phyloP scores from a whole-genome alignment of 2,888 invertebrate species.

The Pseudococcus longispinus region DNA sequence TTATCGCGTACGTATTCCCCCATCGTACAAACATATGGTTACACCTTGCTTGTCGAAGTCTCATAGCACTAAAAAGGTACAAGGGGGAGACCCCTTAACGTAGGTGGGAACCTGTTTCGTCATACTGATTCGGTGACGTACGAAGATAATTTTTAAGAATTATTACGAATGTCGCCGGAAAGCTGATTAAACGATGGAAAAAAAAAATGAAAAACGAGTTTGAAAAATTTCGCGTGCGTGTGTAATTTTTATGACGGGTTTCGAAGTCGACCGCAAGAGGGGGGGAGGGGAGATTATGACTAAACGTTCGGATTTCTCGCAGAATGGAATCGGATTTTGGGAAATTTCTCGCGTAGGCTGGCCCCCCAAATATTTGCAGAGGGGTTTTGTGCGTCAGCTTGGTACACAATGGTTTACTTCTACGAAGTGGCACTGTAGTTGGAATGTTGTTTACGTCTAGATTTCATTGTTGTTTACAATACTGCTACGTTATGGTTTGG shows the following conservation, averaged over 20 bases:
- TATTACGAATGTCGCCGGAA: conserved; percentile 8
- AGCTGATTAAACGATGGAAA: conserved; percentile 9
- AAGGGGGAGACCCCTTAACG: background rate
- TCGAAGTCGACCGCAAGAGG: background rate
- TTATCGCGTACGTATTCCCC: background rate
- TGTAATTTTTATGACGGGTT: background rate
- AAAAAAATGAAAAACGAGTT: conserved; percentile 32
- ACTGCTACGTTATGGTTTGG: background rate
- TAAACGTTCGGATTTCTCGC: background rate
- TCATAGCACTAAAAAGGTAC: background rate
- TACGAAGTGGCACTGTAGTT: background rate
- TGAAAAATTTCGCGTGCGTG: conserved; percentile 3
- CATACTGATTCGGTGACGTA: conserved; percentile 30
- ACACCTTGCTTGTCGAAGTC: background rate
- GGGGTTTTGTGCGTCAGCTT: no score
- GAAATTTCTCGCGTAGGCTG: background rate
- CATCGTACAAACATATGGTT: background rate
- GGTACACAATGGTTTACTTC: background rate
- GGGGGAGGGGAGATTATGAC: background rate
- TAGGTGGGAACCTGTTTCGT: conserved; percentile 12
- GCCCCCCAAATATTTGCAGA: no score
- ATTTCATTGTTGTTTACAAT: conserved; percentile 28
- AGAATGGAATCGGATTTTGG: background rate
- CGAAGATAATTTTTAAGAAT: background rate
- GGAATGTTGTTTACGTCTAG: conserved; percentile 18